Percentiles rank a stretch among this genome's conserved stretches.
Evolutionary conservation across 2,113 vertebrate genomes (phyloP).

Genomic region (Ageneiosus marmoratus): DNA sequence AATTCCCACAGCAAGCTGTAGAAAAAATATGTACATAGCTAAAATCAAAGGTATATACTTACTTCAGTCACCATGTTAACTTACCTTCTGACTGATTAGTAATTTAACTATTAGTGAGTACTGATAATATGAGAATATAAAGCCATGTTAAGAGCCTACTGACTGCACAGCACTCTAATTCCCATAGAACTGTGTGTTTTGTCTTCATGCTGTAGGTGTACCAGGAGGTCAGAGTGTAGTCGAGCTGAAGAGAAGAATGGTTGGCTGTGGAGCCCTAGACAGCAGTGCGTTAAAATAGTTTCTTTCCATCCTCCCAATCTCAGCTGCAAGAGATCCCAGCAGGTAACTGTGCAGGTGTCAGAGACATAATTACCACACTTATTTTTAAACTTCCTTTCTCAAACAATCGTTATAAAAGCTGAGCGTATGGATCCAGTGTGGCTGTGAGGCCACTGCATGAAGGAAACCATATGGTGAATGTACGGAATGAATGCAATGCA

Average conservation of each 20-base stretch:
- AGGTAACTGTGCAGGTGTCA: slow-evolving; percentile 60
- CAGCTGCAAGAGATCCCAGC: slow-evolving; percentile 77
- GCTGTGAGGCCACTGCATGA: not conserved
- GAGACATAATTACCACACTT: slow-evolving; percentile 45
- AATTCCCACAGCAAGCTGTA: not conserved
- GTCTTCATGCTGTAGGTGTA: slow-evolving; percentile 72
- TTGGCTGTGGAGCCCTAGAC: slow-evolving; percentile 87
- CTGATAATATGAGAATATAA: too few relatives aligned
- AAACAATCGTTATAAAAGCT: slow-evolving; percentile 39
- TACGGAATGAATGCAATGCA: slow-evolving; percentile 27
- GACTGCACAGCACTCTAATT: not conserved
- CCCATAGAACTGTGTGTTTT: not conserved
- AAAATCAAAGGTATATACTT: not conserved
- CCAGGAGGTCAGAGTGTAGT: slow-evolving; percentile 81
- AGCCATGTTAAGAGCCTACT: not conserved
- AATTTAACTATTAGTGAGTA: not conserved
- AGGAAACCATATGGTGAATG: slow-evolving; percentile 45
- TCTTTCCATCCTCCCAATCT: slow-evolving; percentile 84
- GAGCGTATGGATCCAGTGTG: not conserved
- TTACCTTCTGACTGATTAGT: not conserved
- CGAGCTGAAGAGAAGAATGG: slow-evolving; percentile 80
- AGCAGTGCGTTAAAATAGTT: slow-evolving; percentile 79
- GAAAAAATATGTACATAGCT: too few relatives aligned
- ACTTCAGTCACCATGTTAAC: not conserved
- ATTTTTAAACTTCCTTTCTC: slow-evolving; percentile 52